Conservation (phyloP, 1,140 invertebrate genomes). For the Zaprionus ornatus region DNA sequence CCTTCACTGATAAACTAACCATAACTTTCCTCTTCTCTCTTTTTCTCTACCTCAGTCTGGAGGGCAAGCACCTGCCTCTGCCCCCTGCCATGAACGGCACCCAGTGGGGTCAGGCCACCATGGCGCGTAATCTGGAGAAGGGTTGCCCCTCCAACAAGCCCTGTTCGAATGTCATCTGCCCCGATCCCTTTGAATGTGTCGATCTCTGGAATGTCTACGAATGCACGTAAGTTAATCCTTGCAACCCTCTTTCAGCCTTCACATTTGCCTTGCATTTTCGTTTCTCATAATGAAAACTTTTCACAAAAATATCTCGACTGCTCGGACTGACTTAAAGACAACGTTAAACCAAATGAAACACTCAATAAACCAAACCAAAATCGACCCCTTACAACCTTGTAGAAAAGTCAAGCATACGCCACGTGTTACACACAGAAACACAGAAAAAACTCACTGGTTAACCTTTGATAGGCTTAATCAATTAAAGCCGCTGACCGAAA, state of each 20-base stretch:
- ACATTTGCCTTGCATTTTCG: conserved; percentile 60
- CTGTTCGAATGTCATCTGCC: conserved; percentile 95
- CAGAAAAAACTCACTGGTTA: conserved; percentile 17
- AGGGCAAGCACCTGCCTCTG: conserved; percentile 95
- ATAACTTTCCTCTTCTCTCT: not conserved
- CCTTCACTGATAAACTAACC: not conserved
- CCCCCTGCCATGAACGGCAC: conserved; percentile 97
- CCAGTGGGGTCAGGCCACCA: conserved; percentile 96
- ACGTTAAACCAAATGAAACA: not conserved
- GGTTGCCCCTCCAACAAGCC: conserved; percentile 97
- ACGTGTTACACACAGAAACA: conserved; percentile 17
- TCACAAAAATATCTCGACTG: conserved; percentile 44
- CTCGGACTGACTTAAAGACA: conserved; percentile 49
- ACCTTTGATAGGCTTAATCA: conserved; percentile 75
- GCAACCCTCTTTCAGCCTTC: conserved; percentile 7
- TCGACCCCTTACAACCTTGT: not conserved
- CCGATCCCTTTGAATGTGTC: conserved; percentile 96
- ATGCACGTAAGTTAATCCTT: conserved; percentile 93
- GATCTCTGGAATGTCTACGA: conserved; percentile 98
- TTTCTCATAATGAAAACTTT: conserved; percentile 50
- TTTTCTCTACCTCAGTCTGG: conserved; percentile 86
- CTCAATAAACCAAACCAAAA: not conserved
- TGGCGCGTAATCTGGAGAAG: conserved; percentile 94
- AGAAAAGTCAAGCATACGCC: conserved; percentile 30
- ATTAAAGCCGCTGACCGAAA: conserved; percentile 56